phyloP scores from a whole-genome alignment of 2,113 vertebrate genomes.

The Shinisaurus crocodilurus region DNA sequence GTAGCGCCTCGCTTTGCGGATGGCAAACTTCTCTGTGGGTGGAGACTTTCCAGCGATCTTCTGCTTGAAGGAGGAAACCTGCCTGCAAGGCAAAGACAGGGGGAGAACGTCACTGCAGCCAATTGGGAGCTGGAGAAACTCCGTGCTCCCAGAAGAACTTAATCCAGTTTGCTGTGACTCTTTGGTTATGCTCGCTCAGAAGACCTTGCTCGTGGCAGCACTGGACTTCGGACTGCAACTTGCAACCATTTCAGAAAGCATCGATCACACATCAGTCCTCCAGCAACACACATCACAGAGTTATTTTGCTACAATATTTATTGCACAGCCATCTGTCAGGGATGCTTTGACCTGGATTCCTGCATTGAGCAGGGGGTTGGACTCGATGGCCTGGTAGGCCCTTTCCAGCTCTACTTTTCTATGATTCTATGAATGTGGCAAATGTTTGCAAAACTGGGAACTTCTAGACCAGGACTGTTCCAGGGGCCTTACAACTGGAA shows the following conservation, averaged over 20 bases:
- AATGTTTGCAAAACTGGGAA: background rate
- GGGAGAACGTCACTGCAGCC: background rate
- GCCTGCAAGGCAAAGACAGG: slow-evolving; percentile 66
- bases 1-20: slow-evolving; percentile 91
- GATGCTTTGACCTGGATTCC: no score
- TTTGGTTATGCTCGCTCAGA: background rate
- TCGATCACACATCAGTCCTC: background rate
- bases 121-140: background rate
- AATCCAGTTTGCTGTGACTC: background rate
- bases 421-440: no score
- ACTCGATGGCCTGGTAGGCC: no score
- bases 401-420: no score
- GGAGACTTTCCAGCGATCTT: slow-evolving; percentile 95
- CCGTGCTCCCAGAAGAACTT: background rate
- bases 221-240: background rate
- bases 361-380: no score
- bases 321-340: no score
- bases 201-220: background rate
- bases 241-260: background rate
- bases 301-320: background rate
- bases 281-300: background rate
- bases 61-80: slow-evolving; percentile 89
- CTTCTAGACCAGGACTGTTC: background rate
- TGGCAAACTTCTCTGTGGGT: slow-evolving; percentile 95
- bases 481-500: background rate